phyloP scores from a whole-genome alignment of 2,797 vertebrate species.

The Epinephelus coioides region DNA sequence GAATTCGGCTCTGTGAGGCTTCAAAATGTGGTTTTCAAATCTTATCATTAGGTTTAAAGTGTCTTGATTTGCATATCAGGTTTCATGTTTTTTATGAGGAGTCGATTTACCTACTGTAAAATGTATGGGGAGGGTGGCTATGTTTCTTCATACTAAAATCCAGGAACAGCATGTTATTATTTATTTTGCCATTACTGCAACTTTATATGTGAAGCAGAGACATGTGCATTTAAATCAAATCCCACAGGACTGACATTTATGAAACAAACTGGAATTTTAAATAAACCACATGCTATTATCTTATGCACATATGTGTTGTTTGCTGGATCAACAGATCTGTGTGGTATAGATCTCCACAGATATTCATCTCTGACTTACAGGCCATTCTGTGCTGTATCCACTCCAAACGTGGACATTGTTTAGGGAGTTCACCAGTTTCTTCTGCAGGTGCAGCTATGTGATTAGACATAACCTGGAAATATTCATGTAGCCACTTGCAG shows the following conservation, averaged over 20 bases:
- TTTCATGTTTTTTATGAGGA: background rate
- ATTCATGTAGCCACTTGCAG: conserved; percentile 53
- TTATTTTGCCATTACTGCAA: too few relatives aligned
- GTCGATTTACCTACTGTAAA: background rate
- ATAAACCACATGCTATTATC: too few relatives aligned
- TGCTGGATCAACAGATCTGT: background rate
- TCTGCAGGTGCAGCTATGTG: conserved; percentile 30
- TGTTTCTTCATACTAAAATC: background rate
- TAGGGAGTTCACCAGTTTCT: background rate
- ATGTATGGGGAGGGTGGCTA: background rate
- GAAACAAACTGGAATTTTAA: background rate
- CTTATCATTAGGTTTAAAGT: background rate
- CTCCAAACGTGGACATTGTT: background rate
- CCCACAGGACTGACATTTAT: background rate
- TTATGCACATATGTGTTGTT: background rate
- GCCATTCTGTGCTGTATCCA: background rate
- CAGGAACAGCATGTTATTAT: background rate
- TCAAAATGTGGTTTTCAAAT: background rate
- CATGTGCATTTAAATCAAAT: background rate
- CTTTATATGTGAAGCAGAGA: too few relatives aligned
- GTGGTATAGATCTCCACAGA: background rate
- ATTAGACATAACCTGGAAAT: background rate
- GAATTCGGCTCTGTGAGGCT: background rate
- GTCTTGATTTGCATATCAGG: background rate
- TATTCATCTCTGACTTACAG: background rate